Evolutionary conservation across 1,140 invertebrate species (phyloP).

Genomic region (Mylabris phalerata): DNA sequence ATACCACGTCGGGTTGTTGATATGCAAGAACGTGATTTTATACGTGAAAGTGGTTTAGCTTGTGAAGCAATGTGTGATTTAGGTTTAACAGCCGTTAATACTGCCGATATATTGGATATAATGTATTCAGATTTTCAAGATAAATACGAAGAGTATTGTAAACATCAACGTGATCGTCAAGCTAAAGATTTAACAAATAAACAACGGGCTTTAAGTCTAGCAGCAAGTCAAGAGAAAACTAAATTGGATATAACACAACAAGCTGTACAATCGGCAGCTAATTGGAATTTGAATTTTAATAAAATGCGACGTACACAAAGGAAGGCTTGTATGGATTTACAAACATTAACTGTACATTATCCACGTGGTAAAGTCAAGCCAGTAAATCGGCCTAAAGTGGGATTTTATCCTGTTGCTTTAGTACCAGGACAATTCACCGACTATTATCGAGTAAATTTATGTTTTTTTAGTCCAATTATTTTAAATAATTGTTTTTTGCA

Average conservation of each 20-base stretch:
- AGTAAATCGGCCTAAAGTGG: conserved; percentile 46
- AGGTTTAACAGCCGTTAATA: conserved; percentile 86
- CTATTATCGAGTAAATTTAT: conserved; percentile 60
- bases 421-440: conserved; percentile 92
- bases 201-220: conserved; percentile 48
- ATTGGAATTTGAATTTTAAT: conserved; percentile 85
- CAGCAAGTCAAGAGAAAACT: conserved; percentile 39
- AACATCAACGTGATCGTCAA: conserved; percentile 73
- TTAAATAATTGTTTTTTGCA: conserved; percentile 26
- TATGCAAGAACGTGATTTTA: conserved; percentile 83
- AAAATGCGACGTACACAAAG: conserved; percentile 60
- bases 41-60: conserved; percentile 72
- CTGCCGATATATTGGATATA: conserved; percentile 87
- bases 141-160: conserved; percentile 89
- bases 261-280: conserved; percentile 77
- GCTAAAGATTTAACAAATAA: conserved; percentile 65
- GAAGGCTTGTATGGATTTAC: conserved; percentile 64
- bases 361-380: conserved; percentile 45
- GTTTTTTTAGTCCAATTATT: conserved; percentile 2
- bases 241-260: conserved; percentile 71
- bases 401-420: conserved; percentile 81
- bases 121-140: conserved; percentile 92
- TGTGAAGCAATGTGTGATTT: conserved; percentile 89
- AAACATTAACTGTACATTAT: conserved; percentile 48
- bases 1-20: conserved; percentile 75